Evolutionary conservation across 2,797 vertebrate genomes (phyloP).

Genomic region (Alauda arvensis): DNA sequence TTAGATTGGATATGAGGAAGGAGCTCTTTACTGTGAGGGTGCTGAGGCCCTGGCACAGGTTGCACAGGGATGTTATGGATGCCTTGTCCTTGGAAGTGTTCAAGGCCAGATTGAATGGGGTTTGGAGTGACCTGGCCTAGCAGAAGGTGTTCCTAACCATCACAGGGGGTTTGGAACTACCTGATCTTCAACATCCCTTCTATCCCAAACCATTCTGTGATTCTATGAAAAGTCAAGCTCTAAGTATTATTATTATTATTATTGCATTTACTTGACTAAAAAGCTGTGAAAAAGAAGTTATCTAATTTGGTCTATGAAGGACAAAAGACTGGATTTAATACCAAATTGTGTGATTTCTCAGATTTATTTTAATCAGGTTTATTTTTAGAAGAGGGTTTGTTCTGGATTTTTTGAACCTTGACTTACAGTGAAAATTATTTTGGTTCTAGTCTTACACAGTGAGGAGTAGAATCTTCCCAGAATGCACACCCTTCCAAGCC

Average conservation of each 20-base stretch:
- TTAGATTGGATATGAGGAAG: not conserved
- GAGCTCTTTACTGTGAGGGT: not conserved
- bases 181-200: not conserved
- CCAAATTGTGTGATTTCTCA: not conserved
- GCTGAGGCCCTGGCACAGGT: not conserved
- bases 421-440: not conserved
- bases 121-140: not conserved
- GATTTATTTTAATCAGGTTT: not conserved
- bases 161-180: not conserved
- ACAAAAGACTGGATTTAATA: not conserved
- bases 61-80: not conserved
- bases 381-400: not conserved
- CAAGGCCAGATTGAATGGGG: not conserved
- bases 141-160: not conserved
- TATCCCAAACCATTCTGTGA: not conserved
- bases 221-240: not conserved
- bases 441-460: not conserved
- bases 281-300: not conserved
- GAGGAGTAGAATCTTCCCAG: not conserved
- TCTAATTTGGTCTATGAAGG: not conserved
- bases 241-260: not conserved
- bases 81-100: not conserved
- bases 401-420: not conserved
- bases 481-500: not conserved
- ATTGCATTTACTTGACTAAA: not conserved